Evolutionary conservation across 1,140 invertebrate species (phyloP).

Genomic region (Zaprionus capensis): DNA sequence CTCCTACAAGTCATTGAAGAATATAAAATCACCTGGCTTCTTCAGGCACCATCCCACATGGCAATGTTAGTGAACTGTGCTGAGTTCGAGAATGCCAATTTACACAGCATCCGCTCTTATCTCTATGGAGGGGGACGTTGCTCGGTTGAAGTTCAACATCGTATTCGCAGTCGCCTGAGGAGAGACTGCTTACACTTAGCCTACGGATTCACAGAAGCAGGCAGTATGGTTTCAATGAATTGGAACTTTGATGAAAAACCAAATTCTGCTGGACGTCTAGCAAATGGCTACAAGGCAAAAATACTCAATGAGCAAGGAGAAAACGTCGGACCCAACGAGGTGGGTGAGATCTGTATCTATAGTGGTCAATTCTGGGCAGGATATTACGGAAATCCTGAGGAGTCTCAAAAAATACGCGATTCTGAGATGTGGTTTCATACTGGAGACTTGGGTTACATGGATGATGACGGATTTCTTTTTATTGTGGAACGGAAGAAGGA

Average conservation of each 20-base stretch:
- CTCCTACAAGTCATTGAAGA: conserved; percentile 48
- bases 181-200: conserved; percentile 41
- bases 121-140: conserved; percentile 53
- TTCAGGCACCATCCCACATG: conserved; percentile 62
- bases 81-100: conserved; percentile 41
- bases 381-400: conserved; percentile 64
- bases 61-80: conserved; percentile 52
- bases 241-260: conserved; percentile 59
- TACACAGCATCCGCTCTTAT: conserved; percentile 45
- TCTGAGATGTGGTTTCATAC: conserved; percentile 87
- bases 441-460: conserved; percentile 87
- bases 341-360: conserved; percentile 65
- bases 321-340: conserved; percentile 48
- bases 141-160: conserved; percentile 53
- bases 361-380: conserved; percentile 61
- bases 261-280: conserved; percentile 60
- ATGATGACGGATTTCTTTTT: conserved; percentile 85
- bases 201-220: conserved; percentile 65
- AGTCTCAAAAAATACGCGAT: conserved; percentile 50
- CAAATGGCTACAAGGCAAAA: conserved; percentile 63
- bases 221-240: conserved; percentile 45
- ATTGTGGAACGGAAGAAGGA: conserved; percentile 88
- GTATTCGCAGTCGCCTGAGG: conserved; percentile 40
- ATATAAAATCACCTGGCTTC: conserved; percentile 61
- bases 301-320: conserved; percentile 65